phyloP scores from a whole-genome alignment of 2,888 invertebrate genomes.

The Yponomeuta sedellus region DNA sequence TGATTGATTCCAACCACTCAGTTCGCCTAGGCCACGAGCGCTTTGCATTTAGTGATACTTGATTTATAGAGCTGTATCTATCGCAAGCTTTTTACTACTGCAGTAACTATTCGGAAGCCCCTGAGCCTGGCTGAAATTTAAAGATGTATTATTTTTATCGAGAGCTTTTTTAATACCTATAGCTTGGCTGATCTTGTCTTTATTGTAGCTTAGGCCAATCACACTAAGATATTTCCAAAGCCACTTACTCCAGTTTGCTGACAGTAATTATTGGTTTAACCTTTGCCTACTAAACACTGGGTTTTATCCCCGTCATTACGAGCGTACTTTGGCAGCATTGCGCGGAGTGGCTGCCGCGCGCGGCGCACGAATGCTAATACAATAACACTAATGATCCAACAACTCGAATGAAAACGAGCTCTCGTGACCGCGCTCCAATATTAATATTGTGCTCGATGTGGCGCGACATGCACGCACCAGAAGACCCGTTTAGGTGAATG shows the following conservation, averaged over 20 bases:
- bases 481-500: background rate
- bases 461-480: background rate
- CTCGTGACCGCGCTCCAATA: background rate
- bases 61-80: too few species aligned
- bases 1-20: too few species aligned
- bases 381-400: constrained; percentile 3
- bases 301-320: background rate
- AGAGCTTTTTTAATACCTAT: too few species aligned
- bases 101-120: too few species aligned
- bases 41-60: too few species aligned
- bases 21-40: too few species aligned
- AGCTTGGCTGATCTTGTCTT: too few species aligned
- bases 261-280: background rate
- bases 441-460: background rate
- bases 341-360: background rate
- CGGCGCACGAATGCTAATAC: background rate
- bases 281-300: background rate
- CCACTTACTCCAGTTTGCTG: background rate
- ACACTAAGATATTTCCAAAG: background rate
- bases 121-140: too few species aligned
- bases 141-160: too few species aligned
- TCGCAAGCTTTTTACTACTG: too few species aligned
- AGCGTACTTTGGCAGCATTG: background rate
- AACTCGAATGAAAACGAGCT: constrained; percentile 1
- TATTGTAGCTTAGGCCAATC: too few species aligned